Conservation (phyloP, 2,113 vertebrate genomes). For the Tor tambroides region DNA sequence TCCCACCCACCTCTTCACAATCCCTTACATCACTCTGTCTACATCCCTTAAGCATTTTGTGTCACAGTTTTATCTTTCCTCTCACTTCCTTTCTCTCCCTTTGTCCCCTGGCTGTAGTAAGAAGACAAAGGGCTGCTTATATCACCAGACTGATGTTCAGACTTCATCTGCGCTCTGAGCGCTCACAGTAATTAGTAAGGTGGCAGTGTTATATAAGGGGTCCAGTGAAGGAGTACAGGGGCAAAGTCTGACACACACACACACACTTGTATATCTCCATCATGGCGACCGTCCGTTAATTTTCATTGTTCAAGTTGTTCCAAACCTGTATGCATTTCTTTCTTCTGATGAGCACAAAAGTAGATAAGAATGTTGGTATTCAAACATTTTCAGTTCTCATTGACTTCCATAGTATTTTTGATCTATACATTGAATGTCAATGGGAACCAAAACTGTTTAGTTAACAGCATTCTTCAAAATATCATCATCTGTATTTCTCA, state of each 20-base stretch:
- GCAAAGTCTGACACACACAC: neutral
- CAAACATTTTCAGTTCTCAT: neutral
- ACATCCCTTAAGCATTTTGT: constrained; percentile 20
- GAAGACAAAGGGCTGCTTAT: constrained; percentile 46
- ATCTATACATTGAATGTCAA: neutral
- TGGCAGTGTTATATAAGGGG: constrained; percentile 48
- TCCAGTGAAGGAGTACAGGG: neutral
- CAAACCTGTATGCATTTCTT: neutral
- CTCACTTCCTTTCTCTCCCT: constrained; percentile 4
- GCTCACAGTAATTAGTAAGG: constrained; percentile 47
- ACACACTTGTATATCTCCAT: constrained; percentile 1
- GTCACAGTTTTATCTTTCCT: constrained; percentile 23
- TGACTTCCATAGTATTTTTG: neutral
- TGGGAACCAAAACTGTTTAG: neutral
- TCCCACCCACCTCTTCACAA: constrained; percentile 6
- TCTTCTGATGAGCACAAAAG: neutral
- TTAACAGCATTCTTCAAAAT: neutral
- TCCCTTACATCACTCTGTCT: constrained; percentile 38
- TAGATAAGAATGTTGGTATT: neutral
- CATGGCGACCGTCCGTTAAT: neutral
- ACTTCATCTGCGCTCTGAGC: constrained; percentile 31
- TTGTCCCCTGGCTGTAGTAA: constrained; percentile 36
- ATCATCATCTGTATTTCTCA: neutral
- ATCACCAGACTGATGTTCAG: constrained; percentile 51
- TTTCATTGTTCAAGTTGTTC: neutral